phyloP scores from a whole-genome alignment of 2,888 invertebrate species.

The Troilus luridus region DNA sequence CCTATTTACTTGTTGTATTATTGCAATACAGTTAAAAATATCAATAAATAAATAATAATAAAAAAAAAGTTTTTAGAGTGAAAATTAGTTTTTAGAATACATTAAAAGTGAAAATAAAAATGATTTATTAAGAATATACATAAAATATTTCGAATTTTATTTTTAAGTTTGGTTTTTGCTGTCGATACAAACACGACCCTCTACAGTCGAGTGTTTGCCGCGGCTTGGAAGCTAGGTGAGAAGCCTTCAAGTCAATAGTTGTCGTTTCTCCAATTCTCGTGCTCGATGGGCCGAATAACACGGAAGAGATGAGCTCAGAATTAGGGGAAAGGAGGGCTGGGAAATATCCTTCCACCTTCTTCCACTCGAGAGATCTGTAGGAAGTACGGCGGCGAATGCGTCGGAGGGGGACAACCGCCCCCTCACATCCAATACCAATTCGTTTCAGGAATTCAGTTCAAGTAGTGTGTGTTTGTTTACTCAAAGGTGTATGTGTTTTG shows the following conservation, averaged over 20 bases:
- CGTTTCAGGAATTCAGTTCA: background rate
- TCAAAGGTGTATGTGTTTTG: too few species aligned
- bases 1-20: too few species aligned
- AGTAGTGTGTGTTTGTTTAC: background rate
- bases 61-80: too few species aligned
- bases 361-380: background rate
- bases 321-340: conserved; percentile 16
- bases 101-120: too few species aligned
- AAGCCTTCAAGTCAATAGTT: conserved; percentile 40
- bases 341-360: conserved; percentile 36
- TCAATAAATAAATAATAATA: too few species aligned
- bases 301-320: conserved; percentile 35
- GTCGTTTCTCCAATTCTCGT: conserved; percentile 48
- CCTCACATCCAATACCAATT: background rate
- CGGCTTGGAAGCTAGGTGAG: conserved; percentile 11
- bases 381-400: background rate
- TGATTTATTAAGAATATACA: too few species aligned
- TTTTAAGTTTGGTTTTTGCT: background rate
- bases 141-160: background rate
- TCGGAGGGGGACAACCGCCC: background rate
- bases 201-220: background rate
- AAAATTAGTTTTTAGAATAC: too few species aligned
- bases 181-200: background rate
- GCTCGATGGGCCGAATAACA: conserved; percentile 38
- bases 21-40: too few species aligned